Conservation (phyloP, 2,113 vertebrate species). For the Guaruba guarouba region DNA sequence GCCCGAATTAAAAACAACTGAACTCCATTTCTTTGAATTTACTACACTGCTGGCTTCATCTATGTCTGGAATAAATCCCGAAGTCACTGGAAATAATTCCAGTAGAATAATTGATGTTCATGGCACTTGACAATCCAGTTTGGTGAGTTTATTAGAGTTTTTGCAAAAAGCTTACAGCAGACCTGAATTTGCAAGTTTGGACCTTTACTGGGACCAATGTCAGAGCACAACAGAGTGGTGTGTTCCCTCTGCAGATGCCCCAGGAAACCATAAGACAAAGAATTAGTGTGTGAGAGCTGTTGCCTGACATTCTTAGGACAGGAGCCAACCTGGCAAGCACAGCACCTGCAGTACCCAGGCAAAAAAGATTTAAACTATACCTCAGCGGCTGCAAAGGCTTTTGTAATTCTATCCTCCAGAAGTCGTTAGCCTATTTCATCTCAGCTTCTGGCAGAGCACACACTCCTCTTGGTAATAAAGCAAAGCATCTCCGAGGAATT, state of each 20-base stretch:
- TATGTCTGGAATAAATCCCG: background rate
- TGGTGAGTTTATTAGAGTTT: background rate
- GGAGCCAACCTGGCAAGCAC: background rate
- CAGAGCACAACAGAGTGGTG: background rate
- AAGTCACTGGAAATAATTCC: background rate
- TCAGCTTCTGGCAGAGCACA: background rate
- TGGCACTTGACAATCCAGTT: background rate
- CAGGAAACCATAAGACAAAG: background rate
- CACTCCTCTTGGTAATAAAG: background rate
- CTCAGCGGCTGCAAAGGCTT: background rate
- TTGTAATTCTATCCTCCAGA: background rate
- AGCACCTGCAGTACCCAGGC: background rate
- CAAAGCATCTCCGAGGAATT: slow-evolving; percentile 16
- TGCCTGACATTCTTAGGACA: background rate
- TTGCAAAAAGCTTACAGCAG: background rate
- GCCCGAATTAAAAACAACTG: background rate
- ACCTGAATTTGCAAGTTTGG: background rate
- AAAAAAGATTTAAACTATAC: background rate
- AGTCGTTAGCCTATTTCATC: slow-evolving; percentile 6
- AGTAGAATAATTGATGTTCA: background rate
- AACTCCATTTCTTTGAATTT: background rate
- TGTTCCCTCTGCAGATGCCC: background rate
- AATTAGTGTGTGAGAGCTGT: background rate
- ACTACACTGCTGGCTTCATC: background rate
- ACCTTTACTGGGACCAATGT: background rate